Evolutionary conservation across 2,113 vertebrate genomes (phyloP).

Genomic region (Natator depressus): DNA sequence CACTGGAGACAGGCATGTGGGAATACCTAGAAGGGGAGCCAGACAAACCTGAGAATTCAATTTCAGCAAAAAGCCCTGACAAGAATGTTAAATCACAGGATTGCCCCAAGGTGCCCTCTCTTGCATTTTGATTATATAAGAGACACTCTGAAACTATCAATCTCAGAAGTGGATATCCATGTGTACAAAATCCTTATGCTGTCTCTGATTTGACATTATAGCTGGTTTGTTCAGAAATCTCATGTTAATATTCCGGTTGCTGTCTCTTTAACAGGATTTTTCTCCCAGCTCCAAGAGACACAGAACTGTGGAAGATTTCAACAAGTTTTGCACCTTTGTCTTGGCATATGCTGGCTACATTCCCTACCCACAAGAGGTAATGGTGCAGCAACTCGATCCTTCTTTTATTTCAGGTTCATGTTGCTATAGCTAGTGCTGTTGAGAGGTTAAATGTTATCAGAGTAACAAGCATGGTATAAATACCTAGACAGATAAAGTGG

Average conservation of each 20-base stretch:
- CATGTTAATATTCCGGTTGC: not conserved
- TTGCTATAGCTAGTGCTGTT: not conserved
- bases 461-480: not conserved
- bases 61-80: not conserved
- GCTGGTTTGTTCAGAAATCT: not conserved
- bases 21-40: not conserved
- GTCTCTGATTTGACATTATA: not conserved
- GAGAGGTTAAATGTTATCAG: not conserved
- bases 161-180: not conserved
- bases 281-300: slow-evolving; percentile 85
- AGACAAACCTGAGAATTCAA: not conserved
- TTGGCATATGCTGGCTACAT: slow-evolving; percentile 96
- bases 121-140: not conserved
- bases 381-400: not conserved
- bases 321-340: slow-evolving; percentile 97
- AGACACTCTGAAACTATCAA: not conserved
- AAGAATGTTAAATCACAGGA: not conserved
- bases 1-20: not conserved
- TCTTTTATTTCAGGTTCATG: not conserved
- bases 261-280: slow-evolving; percentile 79
- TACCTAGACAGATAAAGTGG: not conserved
- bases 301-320: slow-evolving; percentile 95
- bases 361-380: slow-evolving; percentile 94
- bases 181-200: not conserved
- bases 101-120: not conserved